A percentile compares a stretch with the other conserved stretches of the same genome.
Evolutionary conservation across 1,140 invertebrate genomes (phyloP).

Genomic region (Maconellicoccus hirsutus): DNA sequence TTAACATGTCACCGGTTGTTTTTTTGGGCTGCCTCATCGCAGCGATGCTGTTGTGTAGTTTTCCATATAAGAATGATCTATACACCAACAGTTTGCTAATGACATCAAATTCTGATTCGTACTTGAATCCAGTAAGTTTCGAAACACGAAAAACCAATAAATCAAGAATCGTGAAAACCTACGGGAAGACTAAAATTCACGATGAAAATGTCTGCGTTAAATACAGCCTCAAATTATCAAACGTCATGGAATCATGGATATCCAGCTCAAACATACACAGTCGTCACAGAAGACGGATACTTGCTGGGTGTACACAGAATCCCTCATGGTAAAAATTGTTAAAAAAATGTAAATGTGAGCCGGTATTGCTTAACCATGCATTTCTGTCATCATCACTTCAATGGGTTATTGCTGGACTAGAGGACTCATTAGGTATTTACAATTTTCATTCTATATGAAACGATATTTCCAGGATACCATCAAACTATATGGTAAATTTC

Average conservation of each 20-base stretch:
- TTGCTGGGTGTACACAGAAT: constrained; percentile 53
- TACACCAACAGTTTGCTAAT: not conserved
- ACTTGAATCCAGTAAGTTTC: not conserved
- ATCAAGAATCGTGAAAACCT: too few relatives aligned
- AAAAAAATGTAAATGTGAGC: constrained; percentile 32
- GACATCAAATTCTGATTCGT: not conserved
- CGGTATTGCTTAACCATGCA: constrained; percentile 54
- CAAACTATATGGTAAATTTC: constrained; percentile 24
- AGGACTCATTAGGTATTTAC: constrained; percentile 50
- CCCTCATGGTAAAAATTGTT: constrained; percentile 36
- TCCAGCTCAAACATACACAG: too few relatives aligned
- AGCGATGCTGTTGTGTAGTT: too few relatives aligned
- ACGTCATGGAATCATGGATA: constrained; percentile 32
- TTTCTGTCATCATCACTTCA: constrained; percentile 51
- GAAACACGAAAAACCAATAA: too few relatives aligned
- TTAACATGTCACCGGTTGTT: too few relatives aligned
- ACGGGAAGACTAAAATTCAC: too few relatives aligned
- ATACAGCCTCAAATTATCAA: constrained; percentile 40
- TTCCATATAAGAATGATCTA: not conserved
- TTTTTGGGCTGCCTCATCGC: too few relatives aligned
- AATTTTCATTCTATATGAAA: too few relatives aligned
- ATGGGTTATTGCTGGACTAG: constrained; percentile 49
- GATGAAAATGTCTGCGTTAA: too few relatives aligned
- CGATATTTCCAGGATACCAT: too few relatives aligned
- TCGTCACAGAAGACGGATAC: constrained; percentile 51